phyloP scores from a whole-genome alignment of 2,888 invertebrate genomes.

The Drosophila fungiperda region DNA sequence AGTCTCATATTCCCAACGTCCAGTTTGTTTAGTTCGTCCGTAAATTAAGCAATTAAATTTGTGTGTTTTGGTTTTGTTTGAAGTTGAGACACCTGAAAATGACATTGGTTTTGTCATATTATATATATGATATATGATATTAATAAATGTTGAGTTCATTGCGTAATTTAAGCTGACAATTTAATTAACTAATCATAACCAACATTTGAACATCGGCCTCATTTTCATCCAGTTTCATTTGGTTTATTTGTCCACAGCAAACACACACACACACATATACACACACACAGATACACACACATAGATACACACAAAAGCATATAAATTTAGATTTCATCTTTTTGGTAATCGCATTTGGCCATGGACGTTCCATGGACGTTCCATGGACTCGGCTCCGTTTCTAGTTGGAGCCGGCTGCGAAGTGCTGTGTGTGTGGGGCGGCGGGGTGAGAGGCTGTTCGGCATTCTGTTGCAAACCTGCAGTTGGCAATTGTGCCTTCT shows the following conservation, averaged over 20 bases:
- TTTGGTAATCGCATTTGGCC: slow-evolving; percentile 66
- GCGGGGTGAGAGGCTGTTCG: background rate
- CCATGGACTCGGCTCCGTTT: background rate
- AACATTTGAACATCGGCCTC: slow-evolving; percentile 38
- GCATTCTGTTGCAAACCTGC: slow-evolving; percentile 46
- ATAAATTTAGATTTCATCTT: slow-evolving; percentile 73
- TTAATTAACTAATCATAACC: slow-evolving; percentile 77
- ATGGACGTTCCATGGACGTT: slow-evolving; percentile 9
- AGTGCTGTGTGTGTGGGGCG: no score
- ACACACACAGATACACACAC: background rate
- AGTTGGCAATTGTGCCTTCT: slow-evolving; percentile 45
- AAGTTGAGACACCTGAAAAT: slow-evolving; percentile 5
- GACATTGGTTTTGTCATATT: slow-evolving; percentile 32
- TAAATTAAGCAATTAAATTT: slow-evolving; percentile 75
- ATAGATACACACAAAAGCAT: background rate
- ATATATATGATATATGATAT: slow-evolving; percentile 58
- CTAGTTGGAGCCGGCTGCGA: background rate
- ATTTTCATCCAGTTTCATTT: slow-evolving; percentile 16
- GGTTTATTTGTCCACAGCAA: slow-evolving; percentile 32
- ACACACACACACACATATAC: background rate
- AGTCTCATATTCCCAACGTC: background rate
- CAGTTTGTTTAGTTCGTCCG: background rate
- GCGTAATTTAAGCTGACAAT: slow-evolving; percentile 55
- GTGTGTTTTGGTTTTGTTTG: slow-evolving; percentile 29
- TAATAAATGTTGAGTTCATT: slow-evolving; percentile 75